A percentile compares a stretch with the other conserved stretches of the same genome.
phyloP scores from a whole-genome alignment of 2,888 invertebrate genomes.

The Dryadula phaetusa region DNA sequence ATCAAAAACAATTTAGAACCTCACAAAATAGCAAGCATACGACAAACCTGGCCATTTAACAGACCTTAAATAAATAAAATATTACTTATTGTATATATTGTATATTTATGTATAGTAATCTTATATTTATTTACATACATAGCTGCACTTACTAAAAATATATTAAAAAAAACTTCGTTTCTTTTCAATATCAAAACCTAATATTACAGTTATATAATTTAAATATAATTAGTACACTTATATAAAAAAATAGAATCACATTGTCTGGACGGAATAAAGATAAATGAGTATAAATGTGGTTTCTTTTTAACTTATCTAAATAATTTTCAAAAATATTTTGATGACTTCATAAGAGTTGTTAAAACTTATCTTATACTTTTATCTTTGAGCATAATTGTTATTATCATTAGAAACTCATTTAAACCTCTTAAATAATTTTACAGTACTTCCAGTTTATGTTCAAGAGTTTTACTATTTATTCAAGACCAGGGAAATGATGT shows the following conservation, averaged over 20 bases:
- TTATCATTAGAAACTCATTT: not conserved
- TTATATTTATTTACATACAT: conserved; percentile 32
- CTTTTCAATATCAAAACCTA: not conserved
- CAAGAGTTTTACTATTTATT: not conserved
- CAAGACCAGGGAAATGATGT: not conserved
- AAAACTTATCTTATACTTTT: conserved; percentile 2
- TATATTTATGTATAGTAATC: conserved; percentile 43
- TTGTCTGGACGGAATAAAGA: conserved; percentile 33
- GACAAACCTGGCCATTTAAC: conserved; percentile 85
- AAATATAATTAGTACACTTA: conserved; percentile 4
- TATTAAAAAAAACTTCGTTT: conserved; percentile 10
- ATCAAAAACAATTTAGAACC: conserved; percentile 84
- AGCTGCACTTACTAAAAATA: conserved; percentile 37
- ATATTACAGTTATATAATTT: not conserved
- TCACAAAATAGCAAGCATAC: conserved; percentile 85
- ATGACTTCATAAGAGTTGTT: not conserved
- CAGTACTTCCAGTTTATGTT: not conserved
- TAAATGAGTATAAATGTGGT: conserved; percentile 11
- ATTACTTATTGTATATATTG: conserved; percentile 35
- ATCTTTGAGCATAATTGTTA: not conserved
- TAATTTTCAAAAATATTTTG: conserved; percentile 12
- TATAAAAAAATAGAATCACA: conserved; percentile 26
- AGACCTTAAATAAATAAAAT: conserved; percentile 65
- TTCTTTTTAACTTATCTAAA: conserved; percentile 16
- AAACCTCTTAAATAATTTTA: not conserved